A percentile compares a stretch with the other conserved stretches of the same genome.
Evolutionary conservation across 2,797 vertebrate genomes (phyloP).

Genomic region (Emys orbicularis): DNA sequence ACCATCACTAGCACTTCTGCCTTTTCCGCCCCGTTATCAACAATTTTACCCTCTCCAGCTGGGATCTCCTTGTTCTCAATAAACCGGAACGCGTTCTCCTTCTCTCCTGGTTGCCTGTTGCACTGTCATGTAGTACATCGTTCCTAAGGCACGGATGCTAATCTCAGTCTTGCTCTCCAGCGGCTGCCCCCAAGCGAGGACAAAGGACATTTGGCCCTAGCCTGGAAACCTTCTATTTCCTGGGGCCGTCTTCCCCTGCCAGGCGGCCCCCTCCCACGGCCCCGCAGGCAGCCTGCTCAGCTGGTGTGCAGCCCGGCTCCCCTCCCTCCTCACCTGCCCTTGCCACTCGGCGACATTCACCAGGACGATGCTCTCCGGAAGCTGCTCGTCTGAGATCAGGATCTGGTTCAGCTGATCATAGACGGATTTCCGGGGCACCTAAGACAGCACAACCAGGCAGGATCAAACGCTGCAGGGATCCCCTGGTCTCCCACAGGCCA

Average conservation of each 20-base stretch:
- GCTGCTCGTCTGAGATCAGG: constrained; percentile 90
- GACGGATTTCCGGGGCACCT: constrained; percentile 93
- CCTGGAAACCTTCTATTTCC: neutral
- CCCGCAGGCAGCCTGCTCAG: too few relatives aligned
- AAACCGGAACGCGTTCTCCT: too few relatives aligned
- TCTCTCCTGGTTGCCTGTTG: too few relatives aligned
- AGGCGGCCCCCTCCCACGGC: neutral
- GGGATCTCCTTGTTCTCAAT: too few relatives aligned
- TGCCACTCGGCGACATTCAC: constrained; percentile 95
- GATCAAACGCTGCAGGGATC: accelerated
- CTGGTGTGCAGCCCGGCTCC: neutral
- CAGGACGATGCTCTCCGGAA: constrained; percentile 95
- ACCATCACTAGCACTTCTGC: neutral
- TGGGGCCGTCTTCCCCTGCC: neutral
- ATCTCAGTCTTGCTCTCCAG: neutral
- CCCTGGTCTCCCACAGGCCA: neutral
- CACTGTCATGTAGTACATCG: too few relatives aligned
- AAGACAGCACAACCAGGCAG: accelerated
- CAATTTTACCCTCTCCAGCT: neutral
- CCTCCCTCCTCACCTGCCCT: constrained; percentile 88
- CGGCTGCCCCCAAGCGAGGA: neutral
- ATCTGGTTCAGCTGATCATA: constrained; percentile 98
- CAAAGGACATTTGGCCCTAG: neutral
- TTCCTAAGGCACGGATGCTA: too few relatives aligned
- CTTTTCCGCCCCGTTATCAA: neutral